Evolutionary conservation across 2,888 invertebrate genomes (phyloP), one percentile per base, ranked within the genome.

Genomic region (Drosophila mimica): DNA sequence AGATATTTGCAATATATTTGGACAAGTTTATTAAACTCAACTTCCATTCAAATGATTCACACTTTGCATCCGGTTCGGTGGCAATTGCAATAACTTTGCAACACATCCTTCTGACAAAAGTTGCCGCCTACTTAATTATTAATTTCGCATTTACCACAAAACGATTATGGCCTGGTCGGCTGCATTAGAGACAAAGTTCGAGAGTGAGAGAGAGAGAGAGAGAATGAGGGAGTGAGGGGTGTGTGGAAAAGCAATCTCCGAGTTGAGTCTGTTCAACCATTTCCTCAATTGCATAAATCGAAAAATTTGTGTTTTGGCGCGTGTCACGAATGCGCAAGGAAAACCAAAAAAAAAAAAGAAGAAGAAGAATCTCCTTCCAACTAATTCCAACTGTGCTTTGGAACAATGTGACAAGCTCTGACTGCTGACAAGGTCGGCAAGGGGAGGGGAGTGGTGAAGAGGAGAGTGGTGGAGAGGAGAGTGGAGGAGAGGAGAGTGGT

Each of bases 281-380:
- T 87, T 87, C 83, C 90, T 88, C 90, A 87, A 87, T 87, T 89
- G 86, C 90, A 90, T 88, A 90, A 90, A 89, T 88, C 88, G 88
- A 90, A 87, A 87, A 87, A 89, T 85, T 90, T 90, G 80, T 89
- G 79, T 76, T 79, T 79, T 81, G 88, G 90, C 88, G 86, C 86
- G 86, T 87, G 86, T 83, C 73, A 88, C 81, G 86, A 85, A 87
- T 87, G 70, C 78, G 56, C 76, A 88, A 46, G 46, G 46, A 46
- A 85, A 79, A 67, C 68, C 60, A 70, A 52, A 61, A 31, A 34
- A 43, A 56, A 7, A 17, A 54, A 69, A 72, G 52, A 13, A 54
- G 30, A 69, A 53, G 46, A 46, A 4, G 46, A 46, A 15, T 25
- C 73, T 71, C 56, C 63, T 66, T 74, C 70, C 70, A 68, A 70